phyloP scores from a whole-genome alignment of 2,113 vertebrate genomes.

The Oceanodroma tethys region DNA sequence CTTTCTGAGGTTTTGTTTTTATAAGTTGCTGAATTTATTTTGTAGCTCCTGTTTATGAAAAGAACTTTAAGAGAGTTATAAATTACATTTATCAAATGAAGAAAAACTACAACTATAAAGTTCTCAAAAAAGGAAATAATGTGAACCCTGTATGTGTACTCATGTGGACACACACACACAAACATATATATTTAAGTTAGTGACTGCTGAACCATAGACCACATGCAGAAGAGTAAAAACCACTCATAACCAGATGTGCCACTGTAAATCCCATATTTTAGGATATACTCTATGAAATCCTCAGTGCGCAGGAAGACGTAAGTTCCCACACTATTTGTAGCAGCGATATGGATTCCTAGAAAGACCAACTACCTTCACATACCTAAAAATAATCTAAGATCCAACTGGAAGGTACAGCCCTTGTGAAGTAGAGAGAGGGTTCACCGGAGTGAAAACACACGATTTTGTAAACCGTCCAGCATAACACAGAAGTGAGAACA shows the following conservation, averaged over 20 bases:
- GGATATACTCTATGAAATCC: not conserved
- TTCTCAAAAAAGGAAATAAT: slow-evolving; percentile 11
- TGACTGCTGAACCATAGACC: slow-evolving; percentile 44
- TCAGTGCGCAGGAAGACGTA: not conserved
- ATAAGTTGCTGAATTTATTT: slow-evolving; percentile 55
- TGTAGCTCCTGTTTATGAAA: slow-evolving; percentile 49
- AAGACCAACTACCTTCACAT: not conserved
- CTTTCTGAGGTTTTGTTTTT: slow-evolving; percentile 53
- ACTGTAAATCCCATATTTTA: slow-evolving; percentile 8
- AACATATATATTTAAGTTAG: slow-evolving; percentile 6
- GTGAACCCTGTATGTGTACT: not conserved
- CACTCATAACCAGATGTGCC: slow-evolving; percentile 42
- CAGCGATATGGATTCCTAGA: slow-evolving; percentile 11
- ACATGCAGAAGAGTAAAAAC: slow-evolving; percentile 42
- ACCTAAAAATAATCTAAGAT: not conserved
- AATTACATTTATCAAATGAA: slow-evolving; percentile 37
- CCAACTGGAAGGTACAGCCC: not conserved
- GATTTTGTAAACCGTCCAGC: not conserved
- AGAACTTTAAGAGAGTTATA: slow-evolving; percentile 1
- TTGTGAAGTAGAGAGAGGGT: not conserved
- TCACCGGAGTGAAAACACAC: not conserved
- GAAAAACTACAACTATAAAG: slow-evolving; percentile 6
- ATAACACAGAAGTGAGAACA: not conserved
- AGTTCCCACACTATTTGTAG: slow-evolving; percentile 9
- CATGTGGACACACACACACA: not conserved